Evolutionary conservation across 2,888 invertebrate genomes (phyloP).

Genomic region (Watsonalla binaria): DNA sequence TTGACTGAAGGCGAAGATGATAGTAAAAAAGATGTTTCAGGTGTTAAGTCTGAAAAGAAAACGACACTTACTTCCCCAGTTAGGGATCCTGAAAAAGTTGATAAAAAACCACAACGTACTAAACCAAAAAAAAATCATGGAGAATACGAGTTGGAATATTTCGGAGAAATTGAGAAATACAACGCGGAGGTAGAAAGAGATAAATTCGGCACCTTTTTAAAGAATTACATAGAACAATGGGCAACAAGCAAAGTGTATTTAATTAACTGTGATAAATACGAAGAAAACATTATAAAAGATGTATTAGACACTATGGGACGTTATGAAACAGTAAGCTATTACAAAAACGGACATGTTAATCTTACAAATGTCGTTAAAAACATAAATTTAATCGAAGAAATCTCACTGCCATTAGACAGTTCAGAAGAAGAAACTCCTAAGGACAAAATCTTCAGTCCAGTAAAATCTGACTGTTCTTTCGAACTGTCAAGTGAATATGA

Average conservation of each 20-base stretch:
- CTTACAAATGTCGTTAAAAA: constrained; percentile 52
- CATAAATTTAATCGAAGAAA: constrained; percentile 48
- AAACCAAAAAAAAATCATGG: constrained; percentile 9
- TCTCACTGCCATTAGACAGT: constrained; percentile 48
- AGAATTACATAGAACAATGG: constrained; percentile 31
- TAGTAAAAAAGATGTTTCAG: constrained; percentile 4
- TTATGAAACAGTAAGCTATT: constrained; percentile 56
- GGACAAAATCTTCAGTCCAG: constrained; percentile 50
- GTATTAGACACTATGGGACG: constrained; percentile 44
- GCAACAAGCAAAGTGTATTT: constrained; percentile 44
- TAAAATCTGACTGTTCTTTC: constrained; percentile 68
- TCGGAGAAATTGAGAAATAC: constrained; percentile 57
- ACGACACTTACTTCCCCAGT: background rate
- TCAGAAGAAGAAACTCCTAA: constrained; percentile 23
- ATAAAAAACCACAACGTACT: constrained; percentile 7
- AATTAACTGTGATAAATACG: constrained; percentile 61
- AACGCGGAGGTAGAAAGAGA: constrained; percentile 54
- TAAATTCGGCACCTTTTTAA: constrained; percentile 47
- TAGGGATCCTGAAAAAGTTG: constrained; percentile 9
- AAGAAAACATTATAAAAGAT: constrained; percentile 56
- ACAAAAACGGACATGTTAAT: constrained; percentile 58
- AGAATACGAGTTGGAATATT: constrained; percentile 43
- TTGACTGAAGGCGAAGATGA: constrained; percentile 47
- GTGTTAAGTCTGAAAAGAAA: background rate
- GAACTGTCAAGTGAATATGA: constrained; percentile 66